Base-by-base conservation (phyloP, 1,140 invertebrate genomes). In the Gonatopus flavifemur region DNA sequence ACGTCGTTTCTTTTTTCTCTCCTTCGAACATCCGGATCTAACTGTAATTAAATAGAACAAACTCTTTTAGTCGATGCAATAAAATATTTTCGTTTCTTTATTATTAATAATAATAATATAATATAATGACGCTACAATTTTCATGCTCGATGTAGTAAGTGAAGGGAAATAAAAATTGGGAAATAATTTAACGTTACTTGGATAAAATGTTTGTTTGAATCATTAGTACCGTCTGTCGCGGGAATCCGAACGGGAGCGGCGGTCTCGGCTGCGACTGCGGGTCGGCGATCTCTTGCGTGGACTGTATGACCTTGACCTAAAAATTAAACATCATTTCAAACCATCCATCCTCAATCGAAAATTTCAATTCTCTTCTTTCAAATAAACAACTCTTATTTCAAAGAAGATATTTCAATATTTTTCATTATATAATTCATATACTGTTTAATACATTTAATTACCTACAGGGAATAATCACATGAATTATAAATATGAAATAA, bases 201-300 rank as follows among this genome's bases (percentile, higher is more conserved):
- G 13, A 18, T 15, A 18, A 37, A 25, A 37, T 41, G 2, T 36
- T 2, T 25, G 18, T 36, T 28, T n/a, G 13, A 45, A 49, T 52
- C 56, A 54, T 66, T 55, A 76, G 45, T 78, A 79, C 67, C 77
- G 75, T 74, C 77, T 79, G 55, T 78, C 77, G 40, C 76, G 75
- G 39, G 77, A 79, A 37, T 78, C 74, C 37, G 77, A 79, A 55
- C 76, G 76, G 22, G 76, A 77, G 47, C 76, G 75, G 52, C 76
- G 71, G 51, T 77, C 73, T 57, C 76, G 72, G 64, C 75, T 76
- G 43, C 75, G 75, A 49, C 77, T 77, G 21, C 77, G 66, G 12
- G 72, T 69, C 47, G 72, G 47, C 3, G 76, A 78, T 62, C 72
- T 75, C 39, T 74, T 71, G 33, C 74, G 71, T 8, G 75, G 77